A percentile compares a stretch with the other conserved stretches of the same genome.
phyloP scores from a whole-genome alignment of 1,140 invertebrate species.

The Pseudomyrmex sp. region DNA sequence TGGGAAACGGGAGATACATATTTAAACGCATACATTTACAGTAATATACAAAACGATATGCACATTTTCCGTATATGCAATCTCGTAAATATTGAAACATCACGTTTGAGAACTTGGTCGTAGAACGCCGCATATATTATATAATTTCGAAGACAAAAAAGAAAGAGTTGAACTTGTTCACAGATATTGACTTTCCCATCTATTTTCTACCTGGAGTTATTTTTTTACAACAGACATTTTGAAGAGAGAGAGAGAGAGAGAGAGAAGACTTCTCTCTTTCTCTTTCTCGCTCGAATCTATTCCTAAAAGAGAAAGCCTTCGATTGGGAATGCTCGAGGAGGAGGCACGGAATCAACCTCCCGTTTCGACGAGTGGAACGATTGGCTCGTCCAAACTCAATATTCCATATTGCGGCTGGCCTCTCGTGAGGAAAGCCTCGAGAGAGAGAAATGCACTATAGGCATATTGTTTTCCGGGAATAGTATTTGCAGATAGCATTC shows the following conservation, averaged over 20 bases:
- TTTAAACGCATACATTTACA: not conserved
- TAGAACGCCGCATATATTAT: too few species aligned
- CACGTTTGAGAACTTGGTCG: not conserved
- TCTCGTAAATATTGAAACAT: not conserved
- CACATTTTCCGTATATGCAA: not conserved
- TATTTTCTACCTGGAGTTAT: not conserved
- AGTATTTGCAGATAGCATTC: constrained; percentile 41
- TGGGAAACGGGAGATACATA: not conserved
- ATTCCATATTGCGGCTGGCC: constrained; percentile 52
- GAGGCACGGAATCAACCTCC: constrained; percentile 20
- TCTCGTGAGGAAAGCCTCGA: constrained; percentile 32
- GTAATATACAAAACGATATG: not conserved
- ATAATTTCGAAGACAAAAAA: too few species aligned
- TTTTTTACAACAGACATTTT: not conserved
- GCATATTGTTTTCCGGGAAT: constrained; percentile 48
- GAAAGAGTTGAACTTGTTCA: not conserved
- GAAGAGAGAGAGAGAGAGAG: not conserved
- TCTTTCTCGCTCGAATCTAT: constrained; percentile 37
- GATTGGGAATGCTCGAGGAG: constrained; percentile 46
- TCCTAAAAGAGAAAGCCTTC: constrained; percentile 43
- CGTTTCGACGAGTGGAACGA: constrained; percentile 49
- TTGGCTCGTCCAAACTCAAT: constrained; percentile 55
- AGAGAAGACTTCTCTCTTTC: not conserved
- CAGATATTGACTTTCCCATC: not conserved
- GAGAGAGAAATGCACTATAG: constrained; percentile 44